Evolutionary conservation across 2,888 invertebrate genomes (phyloP), one percentile per base, ranked within the genome.

Genomic region (Beris chalybata): DNA sequence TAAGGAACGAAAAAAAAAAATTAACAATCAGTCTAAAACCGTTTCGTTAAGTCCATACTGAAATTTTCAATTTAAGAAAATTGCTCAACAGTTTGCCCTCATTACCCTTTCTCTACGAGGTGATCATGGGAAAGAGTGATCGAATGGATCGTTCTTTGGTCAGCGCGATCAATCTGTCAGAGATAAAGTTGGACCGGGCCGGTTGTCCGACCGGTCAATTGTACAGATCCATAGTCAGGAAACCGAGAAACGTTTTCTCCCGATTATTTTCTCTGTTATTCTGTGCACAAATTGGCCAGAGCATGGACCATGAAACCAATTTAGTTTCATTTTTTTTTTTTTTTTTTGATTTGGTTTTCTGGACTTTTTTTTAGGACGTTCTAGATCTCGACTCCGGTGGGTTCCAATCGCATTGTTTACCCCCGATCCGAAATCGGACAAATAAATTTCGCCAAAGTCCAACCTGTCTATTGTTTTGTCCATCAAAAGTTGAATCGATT

Each of bases 61-160:
- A 61, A 61, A 61, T 61, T 61, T 61, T 61, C 61, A 61, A 61
- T 61, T 61, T 61, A 61, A 61, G 61, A 61, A 61, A 61, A 61
- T 61, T 61, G 52, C 61, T 22, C 61, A 61, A 52, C 52, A 52
- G 50, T 52, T 61, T 43, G 61, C 52, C 52, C 61, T 61, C 61
- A 61, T 61, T 61, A 61, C 61, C 61, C 61, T 61, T 61, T 52
- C 52, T 38, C 38, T 50, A 61, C 52, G 22, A 50, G 38, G 22
- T 15, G 61, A 61, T 38, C 61, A 61, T 61, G 61, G 61, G 61
- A 61, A 61, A 50, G 50, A 61, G 22, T 15, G 38, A 50, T 32
- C 50, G 52, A 22, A 38, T 30, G 56, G n/a, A 38, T 32, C 22
- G 15, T 22, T 61, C 9, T 15, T n/a, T 29, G 61, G 50, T 38